Evolutionary conservation across 2,888 invertebrate genomes (phyloP).

Genomic region (Harpalus rufipes): DNA sequence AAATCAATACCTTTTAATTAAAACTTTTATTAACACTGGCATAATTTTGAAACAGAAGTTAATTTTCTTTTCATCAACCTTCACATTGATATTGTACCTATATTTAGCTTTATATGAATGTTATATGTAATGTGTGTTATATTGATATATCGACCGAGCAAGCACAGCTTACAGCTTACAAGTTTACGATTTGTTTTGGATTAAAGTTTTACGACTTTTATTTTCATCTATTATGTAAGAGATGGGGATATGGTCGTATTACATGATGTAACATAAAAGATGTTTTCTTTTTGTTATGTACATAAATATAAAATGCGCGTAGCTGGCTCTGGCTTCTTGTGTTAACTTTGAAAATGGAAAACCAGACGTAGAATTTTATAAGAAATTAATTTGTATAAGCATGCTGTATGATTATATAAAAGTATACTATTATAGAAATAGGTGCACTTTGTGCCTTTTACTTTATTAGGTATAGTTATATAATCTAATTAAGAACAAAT

Average conservation of each 20-base stretch:
- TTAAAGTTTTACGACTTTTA: conserved; percentile 1
- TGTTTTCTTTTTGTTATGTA: background rate
- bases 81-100: background rate
- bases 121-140: background rate
- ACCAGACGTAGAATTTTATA: too few species aligned
- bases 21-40: background rate
- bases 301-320: background rate
- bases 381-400: too few species aligned
- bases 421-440: too few species aligned
- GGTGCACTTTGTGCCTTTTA: too few species aligned
- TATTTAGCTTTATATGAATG: background rate
- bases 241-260: background rate
- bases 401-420: too few species aligned
- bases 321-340: background rate
- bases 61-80: background rate
- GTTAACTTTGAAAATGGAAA: background rate
- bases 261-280: background rate
- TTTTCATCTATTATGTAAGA: background rate
- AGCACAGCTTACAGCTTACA: background rate
- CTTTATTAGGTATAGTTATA: too few species aligned
- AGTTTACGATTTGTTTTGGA: conserved; percentile 6
- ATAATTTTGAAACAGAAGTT: background rate
- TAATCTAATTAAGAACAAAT: too few species aligned
- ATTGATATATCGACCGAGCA: background rate
- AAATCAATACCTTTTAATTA: background rate